Evolutionary conservation across 2,888 invertebrate genomes (phyloP), one percentile per base, ranked within the genome.

Genomic region (Athalia circularis): DNA sequence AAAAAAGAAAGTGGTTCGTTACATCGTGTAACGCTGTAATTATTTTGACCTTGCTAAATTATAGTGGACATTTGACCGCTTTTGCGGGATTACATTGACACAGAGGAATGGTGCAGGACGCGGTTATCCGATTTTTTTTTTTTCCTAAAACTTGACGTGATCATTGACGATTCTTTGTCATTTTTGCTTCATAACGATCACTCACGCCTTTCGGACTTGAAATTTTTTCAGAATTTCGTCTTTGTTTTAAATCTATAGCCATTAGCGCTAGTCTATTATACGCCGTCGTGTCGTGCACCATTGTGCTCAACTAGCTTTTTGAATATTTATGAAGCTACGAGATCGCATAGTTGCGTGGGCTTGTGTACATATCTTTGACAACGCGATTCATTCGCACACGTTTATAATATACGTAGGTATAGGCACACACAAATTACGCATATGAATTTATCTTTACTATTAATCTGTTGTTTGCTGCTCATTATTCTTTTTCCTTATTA

Each of bases 291-390:
- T 29, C 29, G 29, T 29, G 2, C 0, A 29, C 29, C 29, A 29
- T n/a, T 65, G 65, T 65, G 13, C 13, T 7, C 11, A 3, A 7
- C 15, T 65, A 0, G 5, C 11, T 48, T 13, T 15, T 15, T 7
- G 5, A 65, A 65, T 65, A 65, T 65, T 65, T 5, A 65, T 65
- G 48, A 48, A 65, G 47, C 65, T 48, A 5, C 59, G 65, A 48
- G 65, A 13, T 65, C 13, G 13, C 48, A 48, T 48, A 48, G 47
- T 47, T 65, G 48, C 48, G 45, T 48, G 65, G 13, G 7, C 11
- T 4, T 8, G 15, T 29, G 65, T 65, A 45, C 65, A 6, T 13
- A 13, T 6, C 65, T 5, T 29, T 8, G 59, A n/a, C 48, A 8
- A 9, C 43, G 43, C 7, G 48, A 9, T 65, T 13, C 65, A 65